Base-by-base conservation (phyloP, 2,888 invertebrate genomes). In the Amphimallon solstitiale region DNA sequence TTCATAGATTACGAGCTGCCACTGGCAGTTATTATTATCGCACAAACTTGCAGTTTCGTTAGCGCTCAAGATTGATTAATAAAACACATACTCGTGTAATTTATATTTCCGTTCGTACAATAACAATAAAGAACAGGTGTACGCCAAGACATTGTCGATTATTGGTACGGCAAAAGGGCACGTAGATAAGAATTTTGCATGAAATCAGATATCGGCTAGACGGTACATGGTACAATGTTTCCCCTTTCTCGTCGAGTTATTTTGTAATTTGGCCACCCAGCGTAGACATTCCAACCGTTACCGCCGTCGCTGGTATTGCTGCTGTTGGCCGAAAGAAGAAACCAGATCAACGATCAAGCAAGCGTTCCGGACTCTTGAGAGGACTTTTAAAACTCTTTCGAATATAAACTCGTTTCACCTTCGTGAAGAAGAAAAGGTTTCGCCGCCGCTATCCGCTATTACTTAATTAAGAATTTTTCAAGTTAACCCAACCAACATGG, bases 251-350 rank as follows among this genome's bases (percentile, higher is more conserved):
- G 62, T 6, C 37, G 49, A 49, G 48, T 23, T 62, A 34, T 62
- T 60, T 49, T 49, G 64, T 64, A 64, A 56, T 64, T 64, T 48
- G 64, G 64, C 64, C 64, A 64, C 64, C 64, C 64, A 64, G 46
- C 37, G 52, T 52, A 51, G 23, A 35, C 62, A 40, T 51, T 56
- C 56, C 56, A 56, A 38, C 40, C 29, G n/a, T n/a, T n/a, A n/a
- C 15, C 17, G 17, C n/a, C 19, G 45, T 9, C n/a, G n/a, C n/a
- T n/a, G n/a, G n/a, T n/a, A n/a, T n/a, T n/a, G n/a, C n/a, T n/a
- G 29, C 29, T 29, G 29, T 9, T 29, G 29, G 54, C 54, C 54
- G 54, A 54, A 54, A 54, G 56, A 40, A 40, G 64, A 64, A 64
- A 64, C 64, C 46, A 64, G 64, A 64, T 64, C 64, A 46, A 56